These are phyloP conservation scores for Drosophila flavopinicola DNA, from an alignment of 2,888 invertebrate species.

Conservation along the genomic window DNA sequence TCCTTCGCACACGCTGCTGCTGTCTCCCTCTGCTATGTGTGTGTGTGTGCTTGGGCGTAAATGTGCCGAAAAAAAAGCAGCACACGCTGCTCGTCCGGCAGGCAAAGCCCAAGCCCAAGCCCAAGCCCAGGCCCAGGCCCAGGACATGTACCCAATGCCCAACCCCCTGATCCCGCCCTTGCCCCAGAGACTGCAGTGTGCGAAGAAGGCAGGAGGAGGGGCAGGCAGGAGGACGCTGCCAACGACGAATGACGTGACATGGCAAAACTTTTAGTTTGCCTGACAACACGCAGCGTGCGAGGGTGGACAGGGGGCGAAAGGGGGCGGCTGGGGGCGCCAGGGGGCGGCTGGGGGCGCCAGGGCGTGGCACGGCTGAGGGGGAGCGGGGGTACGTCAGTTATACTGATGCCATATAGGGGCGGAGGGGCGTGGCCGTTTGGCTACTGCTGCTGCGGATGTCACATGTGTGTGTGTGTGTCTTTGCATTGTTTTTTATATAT, in stretches of 20 bases:
- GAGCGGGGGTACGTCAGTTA: slow-evolving; percentile 38
- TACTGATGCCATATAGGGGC: slow-evolving; percentile 40
- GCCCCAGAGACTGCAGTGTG: slow-evolving; percentile 14
- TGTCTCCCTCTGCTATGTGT: slow-evolving; percentile 35
- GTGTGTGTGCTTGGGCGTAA: slow-evolving; percentile 63
- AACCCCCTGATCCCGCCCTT: slow-evolving; percentile 7
- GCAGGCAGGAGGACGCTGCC: slow-evolving; percentile 37
- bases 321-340: background rate
- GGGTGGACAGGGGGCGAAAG: slow-evolving; percentile 4
- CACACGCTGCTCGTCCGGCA: slow-evolving; percentile 44
- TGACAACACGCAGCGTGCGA: slow-evolving; percentile 72
- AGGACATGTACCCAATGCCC: background rate
- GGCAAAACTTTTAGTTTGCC: slow-evolving; percentile 75
- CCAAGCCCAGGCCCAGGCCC: slow-evolving; percentile 10
- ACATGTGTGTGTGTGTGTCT: slow-evolving; percentile 39
- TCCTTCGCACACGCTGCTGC: too few species aligned
- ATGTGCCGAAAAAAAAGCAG: slow-evolving; percentile 66
- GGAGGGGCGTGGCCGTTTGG: slow-evolving; percentile 51
- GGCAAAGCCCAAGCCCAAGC: slow-evolving; percentile 36
- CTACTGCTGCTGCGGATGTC: slow-evolving; percentile 44
- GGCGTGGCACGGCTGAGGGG: slow-evolving; percentile 17
- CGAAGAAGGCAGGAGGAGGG: too few species aligned
- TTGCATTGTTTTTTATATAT: slow-evolving; percentile 46
- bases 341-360: background rate
- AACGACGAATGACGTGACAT: slow-evolving; percentile 80